phyloP scores from a whole-genome alignment of 2,888 invertebrate species.

The Pherbina coryleti region DNA sequence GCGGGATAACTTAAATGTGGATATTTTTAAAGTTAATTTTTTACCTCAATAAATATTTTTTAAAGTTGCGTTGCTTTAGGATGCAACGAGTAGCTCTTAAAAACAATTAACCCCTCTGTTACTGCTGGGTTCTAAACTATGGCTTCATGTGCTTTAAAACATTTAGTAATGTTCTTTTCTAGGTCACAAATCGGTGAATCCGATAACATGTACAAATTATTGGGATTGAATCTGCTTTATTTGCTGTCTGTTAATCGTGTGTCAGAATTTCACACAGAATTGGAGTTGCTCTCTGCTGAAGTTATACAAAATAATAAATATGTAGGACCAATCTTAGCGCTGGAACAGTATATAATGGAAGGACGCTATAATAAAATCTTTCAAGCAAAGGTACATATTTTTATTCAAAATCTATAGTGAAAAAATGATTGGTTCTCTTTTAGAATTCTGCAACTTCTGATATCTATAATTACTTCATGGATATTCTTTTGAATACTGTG shows the following conservation, averaged over 20 bases:
- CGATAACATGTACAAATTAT: conserved; percentile 91
- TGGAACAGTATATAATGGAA: conserved; percentile 99
- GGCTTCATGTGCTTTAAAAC: too few relatives aligned
- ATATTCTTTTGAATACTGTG: conserved; percentile 94
- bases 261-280: conserved; percentile 97
- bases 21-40: too few relatives aligned
- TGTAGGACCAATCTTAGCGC: conserved; percentile 92
- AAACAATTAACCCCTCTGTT: background rate
- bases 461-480: conserved; percentile 96
- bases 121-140: background rate
- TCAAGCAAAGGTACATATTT: conserved; percentile 78
- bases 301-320: conserved; percentile 94
- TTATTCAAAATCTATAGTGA: background rate
- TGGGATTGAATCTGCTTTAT: conserved; percentile 94
- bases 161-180: too few relatives aligned
- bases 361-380: conserved; percentile 99
- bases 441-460: conserved; percentile 96
- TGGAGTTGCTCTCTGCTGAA: conserved; percentile 92
- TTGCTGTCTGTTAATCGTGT: conserved; percentile 95
- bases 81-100: too few relatives aligned
- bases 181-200: conserved; percentile 89
- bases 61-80: too few relatives aligned
- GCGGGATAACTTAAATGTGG: too few relatives aligned
- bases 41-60: too few relatives aligned
- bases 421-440: conserved; percentile 51